Evolutionary conservation across 2,888 invertebrate species (phyloP).

Genomic region (Spicauda simplicius): DNA sequence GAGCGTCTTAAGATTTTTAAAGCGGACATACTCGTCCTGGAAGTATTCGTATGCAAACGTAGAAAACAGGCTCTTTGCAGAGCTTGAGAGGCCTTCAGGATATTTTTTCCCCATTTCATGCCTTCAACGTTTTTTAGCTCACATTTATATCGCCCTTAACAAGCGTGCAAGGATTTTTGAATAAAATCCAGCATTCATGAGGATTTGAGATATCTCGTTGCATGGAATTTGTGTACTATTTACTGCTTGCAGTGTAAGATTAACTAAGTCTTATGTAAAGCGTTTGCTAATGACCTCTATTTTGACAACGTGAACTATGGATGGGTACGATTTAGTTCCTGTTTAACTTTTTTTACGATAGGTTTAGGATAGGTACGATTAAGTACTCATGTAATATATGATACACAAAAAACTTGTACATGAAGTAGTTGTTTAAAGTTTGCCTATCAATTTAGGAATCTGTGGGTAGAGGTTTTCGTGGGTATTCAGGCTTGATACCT

Average conservation of each 20-base stretch:
- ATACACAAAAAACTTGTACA: too few species aligned
- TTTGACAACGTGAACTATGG: conserved; percentile 8
- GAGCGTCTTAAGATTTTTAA: conserved; percentile 41
- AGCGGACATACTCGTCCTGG: conserved; percentile 35
- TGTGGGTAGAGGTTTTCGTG: too few species aligned
- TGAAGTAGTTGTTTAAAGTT: too few species aligned
- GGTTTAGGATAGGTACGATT: too few species aligned
- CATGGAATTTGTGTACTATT: conserved; percentile 23
- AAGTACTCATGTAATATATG: too few species aligned
- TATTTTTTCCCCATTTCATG: conserved; percentile 44
- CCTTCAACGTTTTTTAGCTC: conserved; percentile 43
- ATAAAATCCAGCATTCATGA: conserved; percentile 35
- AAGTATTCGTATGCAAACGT: conserved; percentile 48
- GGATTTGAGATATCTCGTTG: conserved; percentile 27
- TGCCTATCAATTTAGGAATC: too few species aligned
- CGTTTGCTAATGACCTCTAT: conserved; percentile 22
- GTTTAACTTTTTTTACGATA: too few species aligned
- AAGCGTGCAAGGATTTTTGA: conserved; percentile 38
- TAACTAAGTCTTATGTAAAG: not conserved
- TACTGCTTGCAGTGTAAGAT: conserved; percentile 19
- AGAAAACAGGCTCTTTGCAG: conserved; percentile 45
- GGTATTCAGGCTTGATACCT: too few species aligned
- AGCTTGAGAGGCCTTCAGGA: conserved; percentile 44
- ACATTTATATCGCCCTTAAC: conserved; percentile 43
- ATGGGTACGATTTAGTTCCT: not conserved